A percentile compares a stretch with the other conserved stretches of the same genome.
These are phyloP conservation scores for Noctua janthe DNA, from an alignment of 2,888 invertebrate species.

Conservation along the genomic window DNA sequence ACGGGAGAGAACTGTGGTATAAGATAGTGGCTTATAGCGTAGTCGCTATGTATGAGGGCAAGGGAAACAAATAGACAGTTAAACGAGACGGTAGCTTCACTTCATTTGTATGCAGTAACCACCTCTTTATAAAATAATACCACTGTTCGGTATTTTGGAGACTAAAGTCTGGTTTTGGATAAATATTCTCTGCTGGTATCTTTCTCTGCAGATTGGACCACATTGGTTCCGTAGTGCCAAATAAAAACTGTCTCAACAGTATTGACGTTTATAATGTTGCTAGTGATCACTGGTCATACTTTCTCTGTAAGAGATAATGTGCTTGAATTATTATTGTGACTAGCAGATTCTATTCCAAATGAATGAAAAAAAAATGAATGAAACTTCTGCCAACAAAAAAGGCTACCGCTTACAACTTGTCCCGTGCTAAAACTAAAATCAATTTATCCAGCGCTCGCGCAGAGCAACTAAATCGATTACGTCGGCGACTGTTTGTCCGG, in stretches of 20 bases:
- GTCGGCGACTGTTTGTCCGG: slow-evolving; percentile 59
- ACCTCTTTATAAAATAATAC: too few species aligned
- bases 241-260: background rate
- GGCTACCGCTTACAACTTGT: background rate
- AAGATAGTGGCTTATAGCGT: slow-evolving; percentile 7
- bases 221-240: background rate
- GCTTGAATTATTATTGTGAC: too few species aligned
- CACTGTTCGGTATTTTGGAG: too few species aligned
- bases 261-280: background rate
- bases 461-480: slow-evolving; percentile 64
- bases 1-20: slow-evolving; percentile 12
- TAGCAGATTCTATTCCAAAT: too few species aligned
- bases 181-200: background rate
- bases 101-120: background rate
- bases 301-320: background rate
- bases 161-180: too few species aligned
- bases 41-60: too few species aligned
- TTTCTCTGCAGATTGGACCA: background rate
- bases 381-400: background rate
- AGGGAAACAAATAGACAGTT: too few species aligned
- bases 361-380: too few species aligned
- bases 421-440: slow-evolving; percentile 47
- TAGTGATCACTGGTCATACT: background rate
- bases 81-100: background rate
- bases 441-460: slow-evolving; percentile 67